Evolutionary conservation across 2,113 vertebrate genomes (phyloP).

Genomic region (Illadopsis cleaveri): DNA sequence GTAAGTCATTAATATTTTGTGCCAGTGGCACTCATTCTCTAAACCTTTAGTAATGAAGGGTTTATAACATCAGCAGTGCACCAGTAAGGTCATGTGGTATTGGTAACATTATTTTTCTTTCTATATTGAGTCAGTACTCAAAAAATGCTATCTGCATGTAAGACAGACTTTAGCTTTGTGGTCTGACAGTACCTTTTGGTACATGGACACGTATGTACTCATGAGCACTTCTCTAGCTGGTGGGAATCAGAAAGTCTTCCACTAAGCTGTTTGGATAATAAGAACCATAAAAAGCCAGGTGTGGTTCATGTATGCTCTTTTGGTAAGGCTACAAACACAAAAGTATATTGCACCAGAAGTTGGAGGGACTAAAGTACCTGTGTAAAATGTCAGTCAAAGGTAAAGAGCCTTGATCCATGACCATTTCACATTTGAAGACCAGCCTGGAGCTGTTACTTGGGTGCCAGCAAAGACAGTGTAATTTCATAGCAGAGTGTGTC

Average conservation of each 20-base stretch:
- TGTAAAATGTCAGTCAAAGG: neutral
- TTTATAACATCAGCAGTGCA: neutral
- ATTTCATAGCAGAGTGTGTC: slow-evolving; percentile 1
- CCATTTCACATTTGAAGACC: neutral
- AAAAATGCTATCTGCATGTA: neutral
- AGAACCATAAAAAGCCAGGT: neutral
- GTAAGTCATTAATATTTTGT: neutral
- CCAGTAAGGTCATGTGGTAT: neutral
- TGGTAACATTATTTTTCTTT: neutral
- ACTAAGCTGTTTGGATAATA: neutral
- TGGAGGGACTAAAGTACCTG: neutral
- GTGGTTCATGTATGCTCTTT: neutral
- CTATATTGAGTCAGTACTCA: neutral
- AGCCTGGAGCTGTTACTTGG: neutral
- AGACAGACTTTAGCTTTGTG: neutral
- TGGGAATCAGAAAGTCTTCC: neutral
- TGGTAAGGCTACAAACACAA: neutral
- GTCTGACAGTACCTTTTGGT: neutral
- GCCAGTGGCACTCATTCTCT: neutral
- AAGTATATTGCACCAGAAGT: neutral
- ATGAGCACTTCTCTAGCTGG: neutral
- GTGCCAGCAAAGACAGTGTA: neutral
- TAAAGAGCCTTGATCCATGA: slow-evolving; percentile 10
- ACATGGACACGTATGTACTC: neutral
- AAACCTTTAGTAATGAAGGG: neutral